Base-by-base conservation (phyloP, 2,797 vertebrate genomes). In the Myotis pilosus region DNA sequence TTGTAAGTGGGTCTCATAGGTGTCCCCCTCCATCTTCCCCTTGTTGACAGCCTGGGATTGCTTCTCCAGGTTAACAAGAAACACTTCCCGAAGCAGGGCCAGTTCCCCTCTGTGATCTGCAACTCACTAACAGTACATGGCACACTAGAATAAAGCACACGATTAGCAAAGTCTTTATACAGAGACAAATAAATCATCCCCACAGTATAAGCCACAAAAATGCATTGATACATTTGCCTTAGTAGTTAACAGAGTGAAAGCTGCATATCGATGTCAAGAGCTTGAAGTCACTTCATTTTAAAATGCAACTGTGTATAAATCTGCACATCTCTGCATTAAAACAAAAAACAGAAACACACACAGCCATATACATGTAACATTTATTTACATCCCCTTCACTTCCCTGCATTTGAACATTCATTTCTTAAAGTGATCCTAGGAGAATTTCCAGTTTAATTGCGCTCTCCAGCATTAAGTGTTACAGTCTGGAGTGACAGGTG, bases 401-500 rank as follows among this genome's bases (percentile, higher is more conserved):
- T 91, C 47, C 8, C 10, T 80, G 44, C 47, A 71, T 25, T 66
- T 72, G 47, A 79, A 83, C 74, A 71, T 85, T 97, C 25, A 33
- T 95, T 95, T 94, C 93, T 95, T 90, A 91, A 91, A 96, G 89
- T 91, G 74, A 93, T 94, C 91, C 92, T 92, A 47, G 5, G 53
- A 94, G 97, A 89, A 80, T 90, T 96, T 95, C 93, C 12, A 0
- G 6, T 74, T 92, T 96, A 92, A 97, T 94, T 92, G 68, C 57
- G 92, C 69, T 96, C 55, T 92, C 79, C 68, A 78, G 89, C 2
- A 85, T 79, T 86, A 72, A 25, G 41, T 41, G 17, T 96, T 84
- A 49, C 75, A 75, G 47, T 92, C 96, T 90, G 93, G 94, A 93
- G 68, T 94, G 96, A 84, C 96, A 96, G 92, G 86, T 96, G 71